Conservation (phyloP, 2,797 vertebrate genomes). For the Acropternis orthonyx region DNA sequence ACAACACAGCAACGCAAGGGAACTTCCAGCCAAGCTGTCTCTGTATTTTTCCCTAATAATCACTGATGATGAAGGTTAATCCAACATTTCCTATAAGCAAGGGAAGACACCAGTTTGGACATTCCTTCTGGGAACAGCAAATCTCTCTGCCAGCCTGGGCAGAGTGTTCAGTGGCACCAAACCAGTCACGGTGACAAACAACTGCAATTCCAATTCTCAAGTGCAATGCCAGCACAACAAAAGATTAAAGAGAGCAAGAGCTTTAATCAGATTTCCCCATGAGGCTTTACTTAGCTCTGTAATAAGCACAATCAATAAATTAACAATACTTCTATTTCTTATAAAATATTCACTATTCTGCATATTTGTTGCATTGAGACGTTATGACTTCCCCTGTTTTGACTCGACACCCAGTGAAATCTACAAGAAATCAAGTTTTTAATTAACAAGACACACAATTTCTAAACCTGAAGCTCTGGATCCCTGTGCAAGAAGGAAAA, state of each 20-base stretch:
- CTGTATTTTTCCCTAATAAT: neutral
- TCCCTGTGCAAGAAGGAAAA: neutral
- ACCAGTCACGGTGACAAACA: neutral
- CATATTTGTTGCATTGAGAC: neutral
- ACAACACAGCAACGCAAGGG: neutral
- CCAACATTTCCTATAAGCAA: neutral
- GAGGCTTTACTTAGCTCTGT: neutral
- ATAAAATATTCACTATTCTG: neutral
- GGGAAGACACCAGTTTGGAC: neutral
- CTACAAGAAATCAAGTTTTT: neutral
- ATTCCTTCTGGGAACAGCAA: neutral
- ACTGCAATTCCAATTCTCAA: neutral
- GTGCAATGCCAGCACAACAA: neutral
- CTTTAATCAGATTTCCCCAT: neutral
- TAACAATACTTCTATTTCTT: neutral
- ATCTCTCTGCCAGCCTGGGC: neutral
- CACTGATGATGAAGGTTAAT: neutral
- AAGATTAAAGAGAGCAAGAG: neutral
- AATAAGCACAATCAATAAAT: neutral
- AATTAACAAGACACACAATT: neutral
- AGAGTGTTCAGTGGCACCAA: neutral
- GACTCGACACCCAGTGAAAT: neutral
- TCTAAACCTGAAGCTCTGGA: neutral
- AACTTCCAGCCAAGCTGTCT: neutral
- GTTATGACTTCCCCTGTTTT: neutral